phyloP scores from a whole-genome alignment of 2,797 vertebrate genomes.

The Cyprinodon diabolis region DNA sequence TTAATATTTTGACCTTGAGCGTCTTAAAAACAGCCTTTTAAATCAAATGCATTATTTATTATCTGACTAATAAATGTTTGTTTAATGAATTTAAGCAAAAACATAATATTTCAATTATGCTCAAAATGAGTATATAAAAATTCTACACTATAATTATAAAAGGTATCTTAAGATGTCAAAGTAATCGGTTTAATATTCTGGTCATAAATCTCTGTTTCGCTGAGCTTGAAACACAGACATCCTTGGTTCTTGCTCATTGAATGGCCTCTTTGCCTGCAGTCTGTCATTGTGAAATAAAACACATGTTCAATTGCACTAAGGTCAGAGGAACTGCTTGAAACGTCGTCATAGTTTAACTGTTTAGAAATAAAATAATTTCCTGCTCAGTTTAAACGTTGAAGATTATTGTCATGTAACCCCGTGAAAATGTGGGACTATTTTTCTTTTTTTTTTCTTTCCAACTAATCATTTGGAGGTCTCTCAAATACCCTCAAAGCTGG shows the following conservation, averaged over 20 bases:
- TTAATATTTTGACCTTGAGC: too few species aligned
- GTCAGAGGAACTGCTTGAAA: conserved; percentile 16
- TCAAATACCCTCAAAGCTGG: conserved; percentile 7
- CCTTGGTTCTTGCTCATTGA: conserved; percentile 15
- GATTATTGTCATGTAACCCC: not conserved
- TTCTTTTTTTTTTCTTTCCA: not conserved
- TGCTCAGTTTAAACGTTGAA: conserved; percentile 8
- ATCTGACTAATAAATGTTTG: too few species aligned
- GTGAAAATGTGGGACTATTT: not conserved
- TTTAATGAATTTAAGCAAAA: too few species aligned
- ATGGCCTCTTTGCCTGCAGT: conserved; percentile 21
- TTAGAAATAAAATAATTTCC: not conserved
- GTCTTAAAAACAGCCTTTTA: too few species aligned
- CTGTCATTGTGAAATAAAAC: conserved; percentile 40
- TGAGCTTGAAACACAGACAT: conserved; percentile 30
- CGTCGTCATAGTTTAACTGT: not conserved
- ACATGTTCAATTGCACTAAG: conserved; percentile 35
- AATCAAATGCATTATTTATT: too few species aligned
- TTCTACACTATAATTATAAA: not conserved
- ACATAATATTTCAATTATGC: not conserved
- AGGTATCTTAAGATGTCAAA: not conserved
- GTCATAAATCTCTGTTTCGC: conserved; percentile 4
- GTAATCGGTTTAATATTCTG: conserved; percentile 12
- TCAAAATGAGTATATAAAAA: not conserved
- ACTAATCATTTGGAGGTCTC: not conserved